phyloP scores from a whole-genome alignment of 2,113 vertebrate species.

The Nibea coibor region DNA sequence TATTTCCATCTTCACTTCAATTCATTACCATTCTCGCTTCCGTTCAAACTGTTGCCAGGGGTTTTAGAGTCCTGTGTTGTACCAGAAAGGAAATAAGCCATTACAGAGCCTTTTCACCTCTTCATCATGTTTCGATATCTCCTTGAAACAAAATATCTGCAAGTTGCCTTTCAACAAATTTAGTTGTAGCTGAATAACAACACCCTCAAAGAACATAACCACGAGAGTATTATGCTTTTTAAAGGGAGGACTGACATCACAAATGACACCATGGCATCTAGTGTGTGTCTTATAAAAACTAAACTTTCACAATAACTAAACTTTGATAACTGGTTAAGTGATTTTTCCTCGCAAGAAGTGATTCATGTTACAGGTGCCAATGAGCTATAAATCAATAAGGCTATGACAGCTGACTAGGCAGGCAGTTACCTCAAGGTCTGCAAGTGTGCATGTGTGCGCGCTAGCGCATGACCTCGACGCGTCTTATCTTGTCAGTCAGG shows the following conservation, averaged over 20 bases:
- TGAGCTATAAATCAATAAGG: constrained; percentile 60
- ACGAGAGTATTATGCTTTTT: neutral
- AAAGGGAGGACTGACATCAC: neutral
- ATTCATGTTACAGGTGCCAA: constrained; percentile 21
- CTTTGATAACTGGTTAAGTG: neutral
- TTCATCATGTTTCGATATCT: constrained; percentile 1
- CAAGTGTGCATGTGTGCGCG: neutral
- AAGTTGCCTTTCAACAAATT: constrained; percentile 11
- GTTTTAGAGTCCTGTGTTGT: constrained; percentile 7
- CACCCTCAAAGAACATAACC: neutral
- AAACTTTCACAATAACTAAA: neutral
- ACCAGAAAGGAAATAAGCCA: constrained; percentile 16
- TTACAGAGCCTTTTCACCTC: constrained; percentile 22
- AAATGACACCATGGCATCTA: neutral
- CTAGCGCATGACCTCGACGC: constrained; percentile 58
- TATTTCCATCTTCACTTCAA: constrained; percentile 24
- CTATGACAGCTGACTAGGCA: constrained; percentile 42
- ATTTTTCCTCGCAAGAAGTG: constrained; percentile 12
- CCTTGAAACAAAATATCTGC: constrained; percentile 6
- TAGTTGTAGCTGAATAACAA: neutral
- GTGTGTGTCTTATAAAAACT: neutral
- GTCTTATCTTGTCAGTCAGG: constrained; percentile 68
- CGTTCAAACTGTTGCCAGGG: constrained; percentile 3
- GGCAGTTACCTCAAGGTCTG: constrained; percentile 41
- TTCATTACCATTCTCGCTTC: constrained; percentile 12